These are phyloP conservation scores for Picus viridis DNA, from an alignment of 2,797 vertebrate genomes.

Conservation along the genomic window DNA sequence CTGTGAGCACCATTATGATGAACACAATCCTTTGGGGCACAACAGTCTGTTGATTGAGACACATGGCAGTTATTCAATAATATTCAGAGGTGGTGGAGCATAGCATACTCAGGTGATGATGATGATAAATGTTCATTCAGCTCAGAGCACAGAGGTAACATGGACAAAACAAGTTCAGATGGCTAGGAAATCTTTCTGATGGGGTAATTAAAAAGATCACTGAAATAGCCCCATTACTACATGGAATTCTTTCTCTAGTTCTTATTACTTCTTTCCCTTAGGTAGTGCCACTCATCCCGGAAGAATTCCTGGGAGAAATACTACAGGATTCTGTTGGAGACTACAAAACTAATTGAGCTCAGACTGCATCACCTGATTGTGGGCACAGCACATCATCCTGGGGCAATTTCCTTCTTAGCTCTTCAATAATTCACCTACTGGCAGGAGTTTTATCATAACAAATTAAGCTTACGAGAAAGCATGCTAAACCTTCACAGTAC, in stretches of 20 bases:
- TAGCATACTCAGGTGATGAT: rapidly evolving
- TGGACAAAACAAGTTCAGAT: not conserved
- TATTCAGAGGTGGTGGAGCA: not conserved
- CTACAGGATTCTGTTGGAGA: not conserved
- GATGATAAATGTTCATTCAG: not conserved
- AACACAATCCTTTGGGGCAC: not conserved
- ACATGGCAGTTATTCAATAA: not conserved
- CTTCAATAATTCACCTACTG: conserved; percentile 24
- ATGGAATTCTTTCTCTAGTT: not conserved
- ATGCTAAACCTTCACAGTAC: not conserved
- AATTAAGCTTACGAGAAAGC: not conserved
- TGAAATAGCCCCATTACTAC: rapidly evolving
- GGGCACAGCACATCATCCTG: not conserved
- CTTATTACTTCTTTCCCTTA: not conserved
- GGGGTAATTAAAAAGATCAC: not conserved
- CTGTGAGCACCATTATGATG: not conserved
- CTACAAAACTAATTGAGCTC: not conserved
- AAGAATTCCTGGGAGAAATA: not conserved
- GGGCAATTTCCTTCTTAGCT: not conserved
- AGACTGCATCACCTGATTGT: not conserved
- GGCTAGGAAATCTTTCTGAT: not conserved
- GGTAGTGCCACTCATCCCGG: not conserved
- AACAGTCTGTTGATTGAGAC: not conserved
- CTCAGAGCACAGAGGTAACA: not conserved
- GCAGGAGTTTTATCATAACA: not conserved